phyloP scores from a whole-genome alignment of 2,113 vertebrate species.

The Picathartes gymnocephalus region DNA sequence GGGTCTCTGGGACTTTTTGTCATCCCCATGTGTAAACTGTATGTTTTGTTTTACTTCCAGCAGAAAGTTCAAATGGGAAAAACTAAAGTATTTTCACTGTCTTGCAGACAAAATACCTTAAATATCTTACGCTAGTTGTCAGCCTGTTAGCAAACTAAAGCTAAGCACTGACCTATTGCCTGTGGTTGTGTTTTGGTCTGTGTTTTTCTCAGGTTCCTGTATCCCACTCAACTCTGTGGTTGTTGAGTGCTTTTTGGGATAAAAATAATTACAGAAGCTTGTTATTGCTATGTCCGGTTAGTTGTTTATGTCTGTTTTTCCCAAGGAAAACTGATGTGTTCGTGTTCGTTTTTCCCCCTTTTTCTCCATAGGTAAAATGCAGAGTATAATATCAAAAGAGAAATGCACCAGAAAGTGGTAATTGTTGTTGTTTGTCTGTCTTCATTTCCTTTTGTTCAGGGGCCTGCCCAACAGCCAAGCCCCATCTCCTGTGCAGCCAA shows the following conservation, averaged over 20 bases:
- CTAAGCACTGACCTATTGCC: background rate
- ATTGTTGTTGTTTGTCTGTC: background rate
- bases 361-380: background rate
- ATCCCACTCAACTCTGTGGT: background rate
- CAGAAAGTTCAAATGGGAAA: background rate
- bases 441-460: background rate
- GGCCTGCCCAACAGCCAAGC: background rate
- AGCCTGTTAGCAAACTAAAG: background rate
- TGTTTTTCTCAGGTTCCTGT: background rate
- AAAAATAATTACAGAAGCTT: background rate
- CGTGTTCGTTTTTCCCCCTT: background rate
- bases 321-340: background rate
- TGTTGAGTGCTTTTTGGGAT: background rate
- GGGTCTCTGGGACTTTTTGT: background rate
- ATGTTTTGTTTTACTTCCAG: background rate
- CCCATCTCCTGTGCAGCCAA: background rate
- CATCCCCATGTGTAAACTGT: background rate
- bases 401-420: background rate
- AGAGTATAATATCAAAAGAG: background rate
- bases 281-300: fast-evolving
- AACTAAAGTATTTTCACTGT: background rate
- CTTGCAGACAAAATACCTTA: background rate
- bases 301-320: background rate
- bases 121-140: background rate
- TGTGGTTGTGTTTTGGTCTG: background rate